Evolutionary conservation across 2,797 vertebrate genomes (phyloP).

Genomic region (Antrozous pallidus): DNA sequence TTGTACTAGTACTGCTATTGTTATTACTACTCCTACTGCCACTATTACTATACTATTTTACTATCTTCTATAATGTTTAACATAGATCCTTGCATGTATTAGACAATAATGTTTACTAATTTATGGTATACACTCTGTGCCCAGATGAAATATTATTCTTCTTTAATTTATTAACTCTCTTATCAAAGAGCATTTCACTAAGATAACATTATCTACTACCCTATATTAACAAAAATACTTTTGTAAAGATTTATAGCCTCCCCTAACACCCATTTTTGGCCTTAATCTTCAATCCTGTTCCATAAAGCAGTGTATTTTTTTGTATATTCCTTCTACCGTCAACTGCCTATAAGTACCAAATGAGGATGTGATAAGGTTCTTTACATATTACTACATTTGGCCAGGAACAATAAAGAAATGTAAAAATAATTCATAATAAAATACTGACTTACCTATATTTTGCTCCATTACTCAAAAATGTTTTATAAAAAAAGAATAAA

Average conservation of each 20-base stretch:
- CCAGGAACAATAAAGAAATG: conserved; percentile 23
- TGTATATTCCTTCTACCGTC: not conserved
- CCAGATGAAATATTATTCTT: not conserved
- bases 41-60: not conserved
- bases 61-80: not conserved
- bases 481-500: not conserved
- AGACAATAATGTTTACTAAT: not conserved
- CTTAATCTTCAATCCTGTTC: not conserved
- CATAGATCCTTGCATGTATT: not conserved
- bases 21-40: not conserved
- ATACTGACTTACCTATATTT: conserved; percentile 27
- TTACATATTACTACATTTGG: not conserved
- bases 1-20: not conserved
- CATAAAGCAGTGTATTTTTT: not conserved
- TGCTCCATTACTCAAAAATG: conserved; percentile 28
- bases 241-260: conserved; percentile 2
- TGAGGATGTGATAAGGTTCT: not conserved
- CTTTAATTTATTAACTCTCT: not conserved
- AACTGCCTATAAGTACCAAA: conserved; percentile 24
- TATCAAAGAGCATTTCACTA: conserved; percentile 8
- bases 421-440: conserved; percentile 24
- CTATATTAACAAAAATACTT: not conserved
- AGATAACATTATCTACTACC: conserved; percentile 10
- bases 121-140: not conserved
- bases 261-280: not conserved